Evolutionary conservation across 2,113 vertebrate species (phyloP), one percentile per base, ranked within the genome.

Genomic region (Sylvietta virens): DNA sequence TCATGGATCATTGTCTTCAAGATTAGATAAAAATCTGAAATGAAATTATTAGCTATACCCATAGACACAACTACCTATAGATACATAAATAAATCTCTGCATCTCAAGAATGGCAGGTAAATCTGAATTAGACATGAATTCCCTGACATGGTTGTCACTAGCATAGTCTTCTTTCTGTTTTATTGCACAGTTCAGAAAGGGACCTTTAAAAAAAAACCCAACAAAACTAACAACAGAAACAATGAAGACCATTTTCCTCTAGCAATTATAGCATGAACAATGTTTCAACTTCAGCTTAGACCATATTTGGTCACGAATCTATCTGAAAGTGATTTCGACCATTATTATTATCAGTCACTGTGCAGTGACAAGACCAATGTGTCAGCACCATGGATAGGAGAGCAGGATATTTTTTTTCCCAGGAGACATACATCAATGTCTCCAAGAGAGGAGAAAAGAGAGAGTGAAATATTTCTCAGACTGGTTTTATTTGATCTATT

Each of bases 401-500:
- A 97, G 88, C 33, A 92, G 56, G 58, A 86, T 56, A 60, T 90
- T 94, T 97, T 97, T 92, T 92, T 85, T 50, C 70, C 90, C 60
- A 79, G 57, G 69, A 96, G 81, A 60, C n/a, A 23, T 97, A 92
- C 17, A 28, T 97, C 97, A 97, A 64, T 95, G 94, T 97, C 92
- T 96, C 53, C 69, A 91, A 89, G 79, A 97, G 42, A 93, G 45
- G 62, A 95, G 86, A 73, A 87, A 95, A 97, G 73, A 87, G 77
- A 90, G 78, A 21, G n/a, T 92, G 91, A 97, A 97, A 96, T 93
- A 96, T 96, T 97, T 97, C 88, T 97, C 88, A 94, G 61, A 86
- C 51, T 96, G 40, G 86, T 97, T 97, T 96, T 91, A 86, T 98
- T 97, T 97, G 95, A 98, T 97, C 78, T 92, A 47, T 97, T 98